Percentiles rank a stretch among this genome's conserved stretches.
These are phyloP conservation scores for Dorcus hopei DNA, from an alignment of 2,888 invertebrate genomes.

Conservation along the genomic window DNA sequence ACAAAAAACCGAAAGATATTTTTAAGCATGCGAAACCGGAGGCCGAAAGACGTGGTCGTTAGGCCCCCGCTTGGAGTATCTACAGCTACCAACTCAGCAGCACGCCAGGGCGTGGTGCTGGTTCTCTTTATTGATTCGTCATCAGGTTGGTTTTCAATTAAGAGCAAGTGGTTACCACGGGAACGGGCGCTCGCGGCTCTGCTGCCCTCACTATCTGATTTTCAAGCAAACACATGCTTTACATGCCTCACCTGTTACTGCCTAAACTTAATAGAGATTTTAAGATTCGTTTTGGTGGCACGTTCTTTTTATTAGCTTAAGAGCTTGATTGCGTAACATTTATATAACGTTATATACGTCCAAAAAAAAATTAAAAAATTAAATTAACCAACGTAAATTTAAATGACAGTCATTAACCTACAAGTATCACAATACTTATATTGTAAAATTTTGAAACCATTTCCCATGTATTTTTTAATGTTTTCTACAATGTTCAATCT, in stretches of 20 bases:
- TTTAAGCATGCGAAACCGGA: neutral
- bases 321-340: no score
- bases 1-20: constrained; percentile 3
- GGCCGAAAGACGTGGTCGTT: neutral
- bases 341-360: no score
- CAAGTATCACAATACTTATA: neutral
- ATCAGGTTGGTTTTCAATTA: constrained; percentile 54
- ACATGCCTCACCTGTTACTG: constrained; percentile 33
- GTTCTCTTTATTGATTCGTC: constrained; percentile 52
- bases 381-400: no score
- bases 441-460: neutral
- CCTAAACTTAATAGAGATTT: constrained; percentile 6
- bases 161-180: constrained; percentile 52
- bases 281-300: neutral
- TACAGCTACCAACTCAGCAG: constrained; percentile 4
- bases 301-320: no score
- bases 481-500: no score
- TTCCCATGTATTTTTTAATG: no score
- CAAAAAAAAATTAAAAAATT: no score
- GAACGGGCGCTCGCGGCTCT: constrained; percentile 37
- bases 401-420: no score
- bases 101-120: constrained; percentile 36
- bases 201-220: constrained; percentile 22
- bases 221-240: constrained; percentile 26
- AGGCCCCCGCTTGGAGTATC: neutral